phyloP scores from a whole-genome alignment of 2,113 vertebrate genomes.

The Ceyx margarethae region DNA sequence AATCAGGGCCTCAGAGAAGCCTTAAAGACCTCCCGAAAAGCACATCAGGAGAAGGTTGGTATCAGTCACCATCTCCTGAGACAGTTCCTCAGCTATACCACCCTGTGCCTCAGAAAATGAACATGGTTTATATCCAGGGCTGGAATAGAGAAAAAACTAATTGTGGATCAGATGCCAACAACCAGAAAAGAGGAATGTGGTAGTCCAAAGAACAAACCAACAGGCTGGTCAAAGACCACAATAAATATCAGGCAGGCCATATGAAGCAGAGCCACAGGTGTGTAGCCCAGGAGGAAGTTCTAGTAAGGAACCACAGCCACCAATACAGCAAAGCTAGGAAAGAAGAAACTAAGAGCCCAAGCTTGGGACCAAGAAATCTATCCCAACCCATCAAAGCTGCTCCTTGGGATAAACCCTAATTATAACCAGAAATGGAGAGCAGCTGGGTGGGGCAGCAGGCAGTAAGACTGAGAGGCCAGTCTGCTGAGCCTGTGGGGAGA shows the following conservation, averaged over 20 bases:
- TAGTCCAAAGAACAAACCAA: background rate
- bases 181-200: background rate
- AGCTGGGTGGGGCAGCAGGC: background rate
- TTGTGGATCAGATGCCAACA: fast-evolving
- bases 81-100: background rate
- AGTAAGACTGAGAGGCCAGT: background rate
- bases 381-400: fast-evolving
- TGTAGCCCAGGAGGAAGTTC: fast-evolving
- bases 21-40: fast-evolving
- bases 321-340: background rate
- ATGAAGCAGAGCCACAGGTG: background rate
- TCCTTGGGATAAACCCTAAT: background rate
- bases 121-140: no score
- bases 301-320: background rate
- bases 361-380: fast-evolving
- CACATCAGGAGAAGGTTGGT: fast-evolving
- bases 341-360: background rate
- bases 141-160: background rate
- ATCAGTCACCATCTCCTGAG: fast-evolving
- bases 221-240: fast-evolving
- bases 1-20: fast-evolving
- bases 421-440: background rate
- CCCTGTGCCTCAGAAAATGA: fast-evolving
- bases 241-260: fast-evolving
- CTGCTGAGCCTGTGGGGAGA: fast-evolving